Evolutionary conservation across 2,888 invertebrate species (phyloP).

Genomic region (Macrosiphum euphorbiae): DNA sequence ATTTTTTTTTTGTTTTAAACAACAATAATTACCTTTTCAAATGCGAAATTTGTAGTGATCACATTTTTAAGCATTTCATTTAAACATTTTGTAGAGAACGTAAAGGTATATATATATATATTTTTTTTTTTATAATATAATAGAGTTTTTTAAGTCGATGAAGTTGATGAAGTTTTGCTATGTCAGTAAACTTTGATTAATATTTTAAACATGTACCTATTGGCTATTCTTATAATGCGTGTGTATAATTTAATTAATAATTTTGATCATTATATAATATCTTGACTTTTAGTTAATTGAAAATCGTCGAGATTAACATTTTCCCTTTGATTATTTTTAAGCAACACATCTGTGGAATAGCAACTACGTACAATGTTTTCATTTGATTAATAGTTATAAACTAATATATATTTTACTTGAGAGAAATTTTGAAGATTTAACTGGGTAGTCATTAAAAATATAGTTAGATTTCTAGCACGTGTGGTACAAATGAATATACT

Average conservation of each 20-base stretch:
- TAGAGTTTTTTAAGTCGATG: neutral
- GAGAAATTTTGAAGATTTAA: neutral
- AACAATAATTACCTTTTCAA: neutral
- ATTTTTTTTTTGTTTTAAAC: neutral
- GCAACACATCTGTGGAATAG: neutral
- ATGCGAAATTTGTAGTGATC: neutral
- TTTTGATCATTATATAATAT: slow-evolving; percentile 1
- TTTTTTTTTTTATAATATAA: neutral
- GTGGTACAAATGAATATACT: neutral
- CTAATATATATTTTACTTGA: neutral
- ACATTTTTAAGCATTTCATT: neutral
- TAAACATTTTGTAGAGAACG: neutral
- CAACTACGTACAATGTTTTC: slow-evolving; percentile 10
- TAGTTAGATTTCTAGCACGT: neutral
- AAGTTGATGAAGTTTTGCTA: neutral
- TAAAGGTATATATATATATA: neutral
- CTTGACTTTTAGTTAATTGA: neutral
- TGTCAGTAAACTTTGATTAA: neutral
- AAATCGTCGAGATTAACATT: slow-evolving; percentile 37
- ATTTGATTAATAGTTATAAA: slow-evolving; percentile 37
- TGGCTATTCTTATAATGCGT: neutral
- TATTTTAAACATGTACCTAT: neutral
- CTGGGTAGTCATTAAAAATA: neutral
- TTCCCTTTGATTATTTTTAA: neutral
- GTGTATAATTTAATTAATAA: slow-evolving; percentile 19